Evolutionary conservation across 2,113 vertebrate species (phyloP), one percentile per base, ranked within the genome.

Genomic region (Tyrannus savana): DNA sequence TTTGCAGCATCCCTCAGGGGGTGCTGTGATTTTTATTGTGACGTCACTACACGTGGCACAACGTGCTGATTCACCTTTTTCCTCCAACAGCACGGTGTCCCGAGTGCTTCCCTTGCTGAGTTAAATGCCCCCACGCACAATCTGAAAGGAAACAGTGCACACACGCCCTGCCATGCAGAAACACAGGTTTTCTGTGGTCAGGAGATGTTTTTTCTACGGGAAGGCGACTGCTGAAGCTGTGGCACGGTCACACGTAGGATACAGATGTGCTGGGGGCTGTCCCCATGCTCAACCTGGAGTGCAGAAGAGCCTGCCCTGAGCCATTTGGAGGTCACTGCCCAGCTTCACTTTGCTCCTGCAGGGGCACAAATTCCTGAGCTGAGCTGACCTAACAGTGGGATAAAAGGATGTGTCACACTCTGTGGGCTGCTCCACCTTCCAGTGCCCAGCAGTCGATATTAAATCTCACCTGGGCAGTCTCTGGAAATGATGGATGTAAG

Each of bases 231-330:
- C 25, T 76, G 69, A 58, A 74, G 62, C 56, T 59, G 46, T 22
- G 18, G 7, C 53, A 37, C 12, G 10, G 49, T 63, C 1, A 0
- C 28, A 10, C 8, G 46, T 37, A 42, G 58, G 52, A 33, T 16
- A 31, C 27, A 55, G 58, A 25, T 12, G 5, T 67, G 23, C 14
- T 84, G 42, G 27, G 56, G 42, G 23, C 2, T 30, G 31, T 71
- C 37, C 47, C 50, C 1, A 0, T 12, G 30, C 44, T 76, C 21
- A 28, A 14, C 56, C 19, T 0, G 0, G 52, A 53, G 9, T 2
- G 16, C 25, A 46, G 66, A 19, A 56, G 19, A 30, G 22, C 24
- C 31, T 41, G 33, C 35, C 58, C 60, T 17, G 21, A 55, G 35
- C 5, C 41, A 47, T 75, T 52, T 44, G 33, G 52, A 37, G 42